Base-by-base conservation (phyloP, 1,140 invertebrate genomes). In the Papilio glaucus region DNA sequence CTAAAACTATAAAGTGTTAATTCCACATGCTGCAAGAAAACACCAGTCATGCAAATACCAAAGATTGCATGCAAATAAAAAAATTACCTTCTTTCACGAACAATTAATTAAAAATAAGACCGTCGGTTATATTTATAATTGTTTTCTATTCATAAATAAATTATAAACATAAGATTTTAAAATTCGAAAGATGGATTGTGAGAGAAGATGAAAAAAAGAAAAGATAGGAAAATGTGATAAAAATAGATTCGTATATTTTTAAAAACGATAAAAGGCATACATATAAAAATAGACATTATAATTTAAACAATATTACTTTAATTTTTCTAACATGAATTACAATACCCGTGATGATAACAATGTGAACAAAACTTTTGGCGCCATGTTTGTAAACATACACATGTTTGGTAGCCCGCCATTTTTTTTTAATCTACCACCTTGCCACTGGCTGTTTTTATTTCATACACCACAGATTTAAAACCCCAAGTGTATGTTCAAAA, bases 251-350 rank as follows among this genome's bases (percentile, higher is more conserved):
- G 77, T 84, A 84, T 90, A 88, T 88, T 85, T 82, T 72, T 75
- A 8, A 21, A 77, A 74, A 80, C 63, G 71, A 79, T 73, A 85
- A 86, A 87, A 82, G 67, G 67, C 12, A 76, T 72, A 78, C 24
- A 82, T 86, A 88, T 82, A 89, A 89, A 89, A 89, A 89, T 89
- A 89, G 81, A 85, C 81, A 81, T 77, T 73, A 74, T 74, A 37
- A 18, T 76, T 74, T 81, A 75, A 74, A 80, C 77, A 78, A 77
- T 75, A 77, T 29, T 63, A 73, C 69, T 74, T 80, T 78, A 81
- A 81, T 83, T 81, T 71, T 73, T 69, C 80, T 77, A 80, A 81
- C 76, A 77, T 78, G 38, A 77, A 74, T 49, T 77, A 71, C 62
- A 74, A 69, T 49, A 69, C 67, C 67, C 42, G 42, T 69, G 67